phyloP scores from a whole-genome alignment of 2,888 invertebrate genomes.

The Dasysyrphus tricinctus region DNA sequence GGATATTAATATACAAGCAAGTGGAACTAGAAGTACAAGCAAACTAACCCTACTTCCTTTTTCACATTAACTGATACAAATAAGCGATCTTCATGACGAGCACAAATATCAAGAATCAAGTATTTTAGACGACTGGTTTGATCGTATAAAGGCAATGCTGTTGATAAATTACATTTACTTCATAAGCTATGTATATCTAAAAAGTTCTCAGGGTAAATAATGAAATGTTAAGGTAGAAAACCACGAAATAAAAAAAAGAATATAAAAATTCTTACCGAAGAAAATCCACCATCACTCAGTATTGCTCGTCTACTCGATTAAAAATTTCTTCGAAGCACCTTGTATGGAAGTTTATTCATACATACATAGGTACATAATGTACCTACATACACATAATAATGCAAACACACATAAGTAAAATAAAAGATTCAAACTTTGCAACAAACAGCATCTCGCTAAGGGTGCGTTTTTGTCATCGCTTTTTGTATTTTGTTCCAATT shows the following conservation, averaged over 20 bases:
- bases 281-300: conserved; percentile 55
- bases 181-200: conserved; percentile 75
- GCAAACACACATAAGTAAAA: conserved; percentile 17
- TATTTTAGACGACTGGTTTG: conserved; percentile 68
- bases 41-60: conserved; percentile 54
- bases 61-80: conserved; percentile 40
- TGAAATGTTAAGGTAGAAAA: conserved; percentile 78
- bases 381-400: no score
- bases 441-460: conserved; percentile 41
- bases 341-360: neutral
- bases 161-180: conserved; percentile 42
- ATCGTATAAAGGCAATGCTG: conserved; percentile 46
- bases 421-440: conserved; percentile 47
- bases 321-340: conserved; percentile 45
- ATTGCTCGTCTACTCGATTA: conserved; percentile 19
- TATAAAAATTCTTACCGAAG: conserved; percentile 30
- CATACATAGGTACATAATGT: no score
- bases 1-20: no score
- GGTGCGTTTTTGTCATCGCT: conserved; percentile 53
- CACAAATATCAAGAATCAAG: conserved; percentile 56
- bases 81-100: conserved; percentile 52
- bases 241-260: conserved; percentile 32
- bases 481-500: conserved; percentile 66
- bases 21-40: conserved; percentile 7
- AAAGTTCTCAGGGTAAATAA: conserved; percentile 83